Evolutionary conservation across 2,888 invertebrate species (phyloP).

Genomic region (Tenthredo notha): DNA sequence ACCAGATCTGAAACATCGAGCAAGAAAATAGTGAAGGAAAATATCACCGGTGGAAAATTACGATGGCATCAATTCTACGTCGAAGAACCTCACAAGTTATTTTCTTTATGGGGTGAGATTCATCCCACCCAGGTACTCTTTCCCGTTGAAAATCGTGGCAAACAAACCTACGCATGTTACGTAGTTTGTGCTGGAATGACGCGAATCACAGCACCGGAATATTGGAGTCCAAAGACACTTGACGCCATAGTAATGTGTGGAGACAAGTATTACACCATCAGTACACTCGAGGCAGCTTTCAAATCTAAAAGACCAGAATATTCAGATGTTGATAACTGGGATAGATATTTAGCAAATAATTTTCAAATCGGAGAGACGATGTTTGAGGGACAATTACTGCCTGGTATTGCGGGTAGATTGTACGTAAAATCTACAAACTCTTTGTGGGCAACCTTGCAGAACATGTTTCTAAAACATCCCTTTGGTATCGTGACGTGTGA

Average conservation of each 20-base stretch:
- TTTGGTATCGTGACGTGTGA: conserved; percentile 71
- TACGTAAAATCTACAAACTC: conserved; percentile 60
- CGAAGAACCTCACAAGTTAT: conserved; percentile 85
- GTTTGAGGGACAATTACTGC: conserved; percentile 66
- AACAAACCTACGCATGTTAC: conserved; percentile 83
- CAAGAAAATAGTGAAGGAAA: conserved; percentile 50
- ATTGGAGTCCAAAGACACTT: conserved; percentile 69
- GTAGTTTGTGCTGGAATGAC: conserved; percentile 78
- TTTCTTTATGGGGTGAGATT: conserved; percentile 84
- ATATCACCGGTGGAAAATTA: conserved; percentile 56
- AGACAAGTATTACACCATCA: conserved; percentile 68
- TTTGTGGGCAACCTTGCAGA: conserved; percentile 67
- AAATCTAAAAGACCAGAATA: conserved; percentile 57
- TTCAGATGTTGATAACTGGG: conserved; percentile 58
- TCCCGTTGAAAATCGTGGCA: conserved; percentile 80
- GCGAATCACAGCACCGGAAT: conserved; percentile 72
- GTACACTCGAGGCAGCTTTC: conserved; percentile 63
- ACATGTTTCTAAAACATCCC: conserved; percentile 66
- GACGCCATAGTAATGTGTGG: conserved; percentile 72
- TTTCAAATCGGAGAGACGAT: conserved; percentile 69
- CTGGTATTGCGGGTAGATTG: conserved; percentile 65
- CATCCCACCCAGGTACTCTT: conserved; percentile 83
- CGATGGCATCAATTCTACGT: conserved; percentile 85
- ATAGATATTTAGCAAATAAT: conserved; percentile 61
- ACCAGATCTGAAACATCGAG: conserved; percentile 56